These are phyloP conservation scores for Sander lucioperca DNA, from an alignment of 2,113 vertebrate species.

Conservation along the genomic window DNA sequence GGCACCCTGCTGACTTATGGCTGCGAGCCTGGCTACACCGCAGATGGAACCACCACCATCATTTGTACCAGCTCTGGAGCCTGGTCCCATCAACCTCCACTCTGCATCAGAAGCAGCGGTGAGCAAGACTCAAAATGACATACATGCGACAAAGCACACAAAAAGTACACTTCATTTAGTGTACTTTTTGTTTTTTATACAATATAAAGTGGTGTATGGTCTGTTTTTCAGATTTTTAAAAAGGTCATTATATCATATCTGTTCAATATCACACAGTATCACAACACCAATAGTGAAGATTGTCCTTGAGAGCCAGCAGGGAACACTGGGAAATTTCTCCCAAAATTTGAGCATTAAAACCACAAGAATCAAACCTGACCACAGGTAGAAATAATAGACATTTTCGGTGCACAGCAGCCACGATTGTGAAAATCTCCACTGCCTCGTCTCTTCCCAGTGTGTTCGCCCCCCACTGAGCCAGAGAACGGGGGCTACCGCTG, in stretches of 20 bases:
- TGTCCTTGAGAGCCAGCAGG: constrained; percentile 26
- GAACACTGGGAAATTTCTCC: neutral
- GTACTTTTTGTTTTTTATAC: neutral
- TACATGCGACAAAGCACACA: neutral
- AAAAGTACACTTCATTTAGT: neutral
- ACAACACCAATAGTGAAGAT: neutral
- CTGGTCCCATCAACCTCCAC: constrained; percentile 80
- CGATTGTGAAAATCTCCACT: neutral
- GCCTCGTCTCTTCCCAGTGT: constrained; percentile 82
- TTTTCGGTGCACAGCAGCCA: neutral
- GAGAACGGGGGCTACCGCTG: constrained; percentile 97
- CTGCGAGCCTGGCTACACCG: constrained; percentile 80
- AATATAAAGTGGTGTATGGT: neutral
- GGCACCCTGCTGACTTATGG: constrained; percentile 83
- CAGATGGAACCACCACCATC: constrained; percentile 78
- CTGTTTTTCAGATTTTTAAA: neutral
- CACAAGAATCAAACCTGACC: constrained; percentile 11
- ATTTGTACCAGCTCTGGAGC: constrained; percentile 76
- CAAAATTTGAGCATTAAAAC: constrained; percentile 17
- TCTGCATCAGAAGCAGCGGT: constrained; percentile 79
- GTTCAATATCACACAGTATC: neutral
- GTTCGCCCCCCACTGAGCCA: constrained; percentile 92
- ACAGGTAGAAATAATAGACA: constrained; percentile 21
- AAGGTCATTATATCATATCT: neutral
- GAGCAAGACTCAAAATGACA: constrained; percentile 25